A percentile compares a stretch with the other conserved stretches of the same genome.
phyloP scores from a whole-genome alignment of 1,140 invertebrate species.

The Amyelois transitella region DNA sequence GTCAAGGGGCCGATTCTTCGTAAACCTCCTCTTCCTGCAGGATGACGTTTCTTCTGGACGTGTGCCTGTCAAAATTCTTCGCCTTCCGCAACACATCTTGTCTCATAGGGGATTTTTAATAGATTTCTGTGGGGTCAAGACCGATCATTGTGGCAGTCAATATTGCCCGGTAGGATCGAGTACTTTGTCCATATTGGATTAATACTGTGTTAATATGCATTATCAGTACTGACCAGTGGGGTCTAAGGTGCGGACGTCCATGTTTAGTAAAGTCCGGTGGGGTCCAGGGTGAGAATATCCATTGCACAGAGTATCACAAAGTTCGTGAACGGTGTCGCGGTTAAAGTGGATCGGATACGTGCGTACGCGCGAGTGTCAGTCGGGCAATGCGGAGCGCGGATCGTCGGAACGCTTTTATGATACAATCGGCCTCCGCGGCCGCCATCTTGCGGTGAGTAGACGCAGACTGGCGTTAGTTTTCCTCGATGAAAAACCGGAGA shows the following conservation, averaged over 20 bases:
- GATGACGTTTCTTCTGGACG: slow-evolving; percentile 64
- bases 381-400: slow-evolving; percentile 48
- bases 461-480: slow-evolving; percentile 42
- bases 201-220: slow-evolving; percentile 64
- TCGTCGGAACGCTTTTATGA: slow-evolving; percentile 53
- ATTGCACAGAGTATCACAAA: slow-evolving; percentile 62
- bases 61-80: slow-evolving; percentile 52
- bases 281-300: slow-evolving; percentile 64
- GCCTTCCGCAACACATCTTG: slow-evolving; percentile 67
- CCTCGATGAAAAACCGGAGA: slow-evolving; percentile 14
- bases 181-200: slow-evolving; percentile 35
- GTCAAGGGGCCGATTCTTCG: slow-evolving; percentile 20
- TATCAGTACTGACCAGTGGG: slow-evolving; percentile 64
- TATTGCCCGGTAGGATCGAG: slow-evolving; percentile 67
- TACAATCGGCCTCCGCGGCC: slow-evolving; percentile 32
- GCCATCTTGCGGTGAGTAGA: slow-evolving; percentile 62
- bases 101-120: slow-evolving; percentile 46
- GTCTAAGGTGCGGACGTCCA: slow-evolving; percentile 55
- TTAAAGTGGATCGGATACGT: slow-evolving; percentile 20
- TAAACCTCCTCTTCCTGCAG: slow-evolving; percentile 61
- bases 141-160: slow-evolving; percentile 55
- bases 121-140: slow-evolving; percentile 64
- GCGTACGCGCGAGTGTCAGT: slow-evolving; percentile 36
- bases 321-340: slow-evolving; percentile 42
- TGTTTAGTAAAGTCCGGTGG: slow-evolving; percentile 66